These are phyloP conservation scores for Diarsia dahlii DNA, from an alignment of 2,888 invertebrate genomes.

Conservation along the genomic window DNA sequence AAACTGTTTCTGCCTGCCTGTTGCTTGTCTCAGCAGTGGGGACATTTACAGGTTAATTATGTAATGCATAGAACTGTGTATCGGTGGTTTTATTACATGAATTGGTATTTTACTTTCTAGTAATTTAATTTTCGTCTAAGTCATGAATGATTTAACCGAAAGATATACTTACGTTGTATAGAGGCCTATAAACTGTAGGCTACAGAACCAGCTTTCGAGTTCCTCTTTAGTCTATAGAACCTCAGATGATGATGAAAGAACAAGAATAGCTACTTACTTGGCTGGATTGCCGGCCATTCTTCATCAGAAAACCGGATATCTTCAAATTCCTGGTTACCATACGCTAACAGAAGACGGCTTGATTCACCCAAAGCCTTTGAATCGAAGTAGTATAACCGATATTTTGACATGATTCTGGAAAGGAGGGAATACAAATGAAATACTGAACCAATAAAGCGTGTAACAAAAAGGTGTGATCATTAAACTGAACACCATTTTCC, in stretches of 20 bases:
- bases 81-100: background rate
- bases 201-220: background rate
- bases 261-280: background rate
- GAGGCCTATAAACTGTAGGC: background rate
- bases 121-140: background rate
- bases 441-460: background rate
- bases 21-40: background rate
- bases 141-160: background rate
- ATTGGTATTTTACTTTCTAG: background rate
- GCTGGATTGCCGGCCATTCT: slow-evolving; percentile 30
- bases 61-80: background rate
- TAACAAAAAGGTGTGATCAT: background rate
- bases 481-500: background rate
- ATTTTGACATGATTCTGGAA: slow-evolving; percentile 79
- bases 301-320: slow-evolving; percentile 83
- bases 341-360: slow-evolving; percentile 91
- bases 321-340: slow-evolving; percentile 91
- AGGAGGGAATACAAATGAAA: background rate
- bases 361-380: slow-evolving; percentile 91
- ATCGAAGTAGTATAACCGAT: slow-evolving; percentile 91
- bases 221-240: background rate
- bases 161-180: background rate
- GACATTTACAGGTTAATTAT: background rate
- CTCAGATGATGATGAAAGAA: background rate
- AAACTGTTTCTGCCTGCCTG: background rate